phyloP scores from a whole-genome alignment of 2,888 invertebrate genomes.

The Lathronympha strigana region DNA sequence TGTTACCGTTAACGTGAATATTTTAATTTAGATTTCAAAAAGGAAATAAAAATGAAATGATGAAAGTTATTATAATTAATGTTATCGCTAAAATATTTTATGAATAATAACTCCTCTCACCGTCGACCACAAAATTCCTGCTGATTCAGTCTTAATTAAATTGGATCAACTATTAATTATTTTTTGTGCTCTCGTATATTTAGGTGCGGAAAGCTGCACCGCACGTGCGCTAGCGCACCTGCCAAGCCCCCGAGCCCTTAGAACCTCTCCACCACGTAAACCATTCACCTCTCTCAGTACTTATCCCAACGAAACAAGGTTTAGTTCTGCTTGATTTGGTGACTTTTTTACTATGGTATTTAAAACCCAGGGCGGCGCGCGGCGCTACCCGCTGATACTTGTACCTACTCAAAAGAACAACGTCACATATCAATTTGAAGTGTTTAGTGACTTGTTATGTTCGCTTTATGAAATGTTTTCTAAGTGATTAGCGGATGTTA shows the following conservation, averaged over 20 bases:
- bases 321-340: constrained; percentile 2
- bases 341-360: background rate
- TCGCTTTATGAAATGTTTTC: constrained; percentile 14
- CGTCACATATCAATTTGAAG: constrained; percentile 14
- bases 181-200: constrained; percentile 41
- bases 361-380: constrained; percentile 9
- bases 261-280: constrained; percentile 41
- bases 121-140: constrained; percentile 17
- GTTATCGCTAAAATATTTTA: background rate
- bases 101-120: background rate
- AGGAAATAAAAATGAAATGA: no score
- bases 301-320: background rate
- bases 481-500: constrained; percentile 29
- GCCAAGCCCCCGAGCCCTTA: constrained; percentile 56
- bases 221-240: constrained; percentile 79
- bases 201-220: constrained; percentile 66
- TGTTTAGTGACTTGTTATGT: constrained; percentile 25
- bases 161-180: constrained; percentile 39
- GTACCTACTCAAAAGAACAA: constrained; percentile 11
- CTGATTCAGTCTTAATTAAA: constrained; percentile 38
- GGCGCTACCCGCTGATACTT: constrained; percentile 23
- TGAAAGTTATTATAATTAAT: no score
- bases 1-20: no score
- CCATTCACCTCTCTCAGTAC: background rate
- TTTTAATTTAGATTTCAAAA: no score